Evolutionary conservation across 2,888 invertebrate species (phyloP).

Genomic region (Chalcosyrphus nemorum): DNA sequence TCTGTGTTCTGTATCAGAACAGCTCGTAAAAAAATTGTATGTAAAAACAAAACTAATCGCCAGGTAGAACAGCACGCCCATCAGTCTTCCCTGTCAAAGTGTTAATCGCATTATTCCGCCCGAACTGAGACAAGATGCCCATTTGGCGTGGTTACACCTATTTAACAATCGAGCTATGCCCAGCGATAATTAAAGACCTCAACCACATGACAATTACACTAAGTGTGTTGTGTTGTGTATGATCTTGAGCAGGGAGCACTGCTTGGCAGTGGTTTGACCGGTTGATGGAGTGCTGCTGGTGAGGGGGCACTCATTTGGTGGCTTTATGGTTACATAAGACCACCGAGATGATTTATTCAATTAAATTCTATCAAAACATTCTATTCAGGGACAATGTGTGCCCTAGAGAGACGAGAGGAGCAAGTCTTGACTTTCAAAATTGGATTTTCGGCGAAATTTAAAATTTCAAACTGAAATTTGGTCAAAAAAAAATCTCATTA

Average conservation of each 20-base stretch:
- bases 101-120: not conserved
- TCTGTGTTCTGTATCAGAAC: not conserved
- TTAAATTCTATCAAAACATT: too few relatives aligned
- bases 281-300: not conserved
- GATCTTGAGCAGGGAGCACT: not conserved
- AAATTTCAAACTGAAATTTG: not conserved
- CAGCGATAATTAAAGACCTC: constrained; percentile 22
- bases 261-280: constrained; percentile 5
- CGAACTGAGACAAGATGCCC: constrained; percentile 2
- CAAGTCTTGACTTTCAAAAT: too few relatives aligned
- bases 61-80: not conserved
- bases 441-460: too few relatives aligned
- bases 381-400: not conserved
- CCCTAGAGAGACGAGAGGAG: not conserved
- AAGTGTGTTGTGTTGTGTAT: too few relatives aligned
- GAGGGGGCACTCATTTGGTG: not conserved
- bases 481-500: too few relatives aligned
- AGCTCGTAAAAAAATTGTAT: not conserved
- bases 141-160: constrained; percentile 33
- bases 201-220: constrained; percentile 24
- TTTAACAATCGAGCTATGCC: constrained; percentile 6
- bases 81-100: constrained; percentile 12
- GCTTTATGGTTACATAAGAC: not conserved
- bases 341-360: not conserved
- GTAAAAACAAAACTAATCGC: not conserved